phyloP scores from a whole-genome alignment of 2,113 vertebrate genomes.

The Chloroceryle aenea region DNA sequence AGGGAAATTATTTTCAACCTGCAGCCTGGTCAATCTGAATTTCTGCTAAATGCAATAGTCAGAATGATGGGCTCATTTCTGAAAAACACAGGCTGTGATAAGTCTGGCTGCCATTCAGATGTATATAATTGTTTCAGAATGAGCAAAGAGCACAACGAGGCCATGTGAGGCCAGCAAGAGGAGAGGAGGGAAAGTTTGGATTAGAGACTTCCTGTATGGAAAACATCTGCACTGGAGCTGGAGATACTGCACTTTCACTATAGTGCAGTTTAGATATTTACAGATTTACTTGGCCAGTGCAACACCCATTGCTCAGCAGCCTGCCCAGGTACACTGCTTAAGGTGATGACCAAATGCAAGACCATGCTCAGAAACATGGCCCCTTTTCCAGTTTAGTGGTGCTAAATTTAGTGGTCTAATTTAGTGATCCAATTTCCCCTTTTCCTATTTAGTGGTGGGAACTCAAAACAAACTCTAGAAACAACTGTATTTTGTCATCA shows the following conservation, averaged over 20 bases:
- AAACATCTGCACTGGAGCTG: conserved; percentile 55
- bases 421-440: no score
- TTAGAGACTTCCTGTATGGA: conserved; percentile 65
- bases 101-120: background rate
- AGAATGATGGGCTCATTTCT: background rate
- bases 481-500: background rate
- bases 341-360: background rate
- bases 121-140: conserved; percentile 40
- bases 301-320: background rate
- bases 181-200: conserved; percentile 40
- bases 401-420: no score
- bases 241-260: background rate
- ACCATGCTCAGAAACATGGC: background rate
- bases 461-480: background rate
- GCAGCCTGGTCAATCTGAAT: background rate
- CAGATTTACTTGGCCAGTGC: background rate
- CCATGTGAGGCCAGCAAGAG: conserved; percentile 38
- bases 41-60: background rate
- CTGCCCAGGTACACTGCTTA: background rate
- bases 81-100: background rate
- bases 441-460: background rate
- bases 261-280: background rate
- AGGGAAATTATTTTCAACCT: background rate
- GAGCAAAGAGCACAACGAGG: background rate
- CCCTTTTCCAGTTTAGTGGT: no score